phyloP scores from a whole-genome alignment of 1,140 invertebrate species.

The Hyles euphorbiae region DNA sequence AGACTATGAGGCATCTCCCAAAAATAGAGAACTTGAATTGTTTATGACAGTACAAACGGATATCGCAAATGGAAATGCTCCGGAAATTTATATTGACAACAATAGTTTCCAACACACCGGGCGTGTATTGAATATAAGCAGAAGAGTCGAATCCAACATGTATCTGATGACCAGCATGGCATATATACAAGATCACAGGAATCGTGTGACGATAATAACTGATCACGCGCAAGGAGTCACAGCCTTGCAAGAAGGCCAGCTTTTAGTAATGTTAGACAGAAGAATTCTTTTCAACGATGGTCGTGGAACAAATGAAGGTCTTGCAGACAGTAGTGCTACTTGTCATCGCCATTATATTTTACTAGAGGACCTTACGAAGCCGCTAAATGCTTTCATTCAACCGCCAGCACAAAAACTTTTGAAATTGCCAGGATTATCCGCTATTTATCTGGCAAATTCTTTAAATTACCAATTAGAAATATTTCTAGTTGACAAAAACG shows the following conservation, averaged over 20 bases:
- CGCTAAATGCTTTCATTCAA: slow-evolving; percentile 20
- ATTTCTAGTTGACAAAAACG: slow-evolving; percentile 80
- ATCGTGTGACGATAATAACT: slow-evolving; percentile 84
- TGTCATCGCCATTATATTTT: slow-evolving; percentile 88
- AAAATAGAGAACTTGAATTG: slow-evolving; percentile 86
- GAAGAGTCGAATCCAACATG: slow-evolving; percentile 88
- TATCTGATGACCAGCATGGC: slow-evolving; percentile 90
- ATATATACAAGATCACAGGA: slow-evolving; percentile 87
- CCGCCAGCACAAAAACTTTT: slow-evolving; percentile 31
- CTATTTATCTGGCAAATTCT: slow-evolving; percentile 82
- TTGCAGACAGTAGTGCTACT: slow-evolving; percentile 89
- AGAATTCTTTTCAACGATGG: slow-evolving; percentile 90
- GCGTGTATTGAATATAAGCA: slow-evolving; percentile 44
- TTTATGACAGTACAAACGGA: slow-evolving; percentile 89
- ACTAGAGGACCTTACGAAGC: slow-evolving; percentile 79
- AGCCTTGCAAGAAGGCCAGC: slow-evolving; percentile 85
- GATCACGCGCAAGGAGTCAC: slow-evolving; percentile 91
- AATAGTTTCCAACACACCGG: slow-evolving; percentile 86
- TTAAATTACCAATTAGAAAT: slow-evolving; percentile 85
- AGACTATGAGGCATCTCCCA: slow-evolving; percentile 83
- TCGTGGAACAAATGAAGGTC: slow-evolving; percentile 91
- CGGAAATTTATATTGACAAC: slow-evolving; percentile 89
- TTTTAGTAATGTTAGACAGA: slow-evolving; percentile 93
- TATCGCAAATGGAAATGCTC: slow-evolving; percentile 80
- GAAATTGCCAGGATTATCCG: slow-evolving; percentile 78